A percentile compares a stretch with the other conserved stretches of the same genome.
phyloP scores from a whole-genome alignment of 1,140 invertebrate species.

The Battus philenor region DNA sequence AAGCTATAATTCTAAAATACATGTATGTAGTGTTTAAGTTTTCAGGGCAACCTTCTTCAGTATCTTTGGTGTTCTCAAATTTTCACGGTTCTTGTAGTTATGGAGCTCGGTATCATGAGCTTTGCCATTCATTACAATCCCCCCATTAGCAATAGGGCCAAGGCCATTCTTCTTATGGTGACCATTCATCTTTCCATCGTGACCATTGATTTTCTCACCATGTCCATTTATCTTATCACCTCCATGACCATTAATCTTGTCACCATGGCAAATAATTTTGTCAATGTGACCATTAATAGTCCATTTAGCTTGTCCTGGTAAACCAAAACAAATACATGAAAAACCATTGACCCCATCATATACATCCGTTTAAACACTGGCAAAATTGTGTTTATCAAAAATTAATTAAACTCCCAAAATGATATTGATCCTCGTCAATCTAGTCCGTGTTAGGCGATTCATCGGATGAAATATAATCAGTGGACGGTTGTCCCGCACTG shows the following conservation, averaged over 20 bases:
- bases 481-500: conserved; percentile 46
- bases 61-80: conserved; percentile 63
- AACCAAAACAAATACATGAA: conserved; percentile 43
- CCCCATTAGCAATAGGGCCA: conserved; percentile 5
- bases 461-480: conserved; percentile 43
- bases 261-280: conserved; percentile 20
- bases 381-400: conserved; percentile 53
- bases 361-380: conserved; percentile 42
- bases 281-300: conserved; percentile 38
- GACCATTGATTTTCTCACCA: conserved; percentile 34
- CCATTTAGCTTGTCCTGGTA: conserved; percentile 58
- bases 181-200: conserved; percentile 24
- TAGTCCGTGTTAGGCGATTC: conserved; percentile 43
- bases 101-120: conserved; percentile 27
- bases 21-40: conserved; percentile 42
- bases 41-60: conserved; percentile 62
- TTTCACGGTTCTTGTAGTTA: conserved; percentile 37
- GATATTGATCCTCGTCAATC: conserved; percentile 12
- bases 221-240: conserved; percentile 36
- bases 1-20: conserved; percentile 38
- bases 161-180: conserved; percentile 20
- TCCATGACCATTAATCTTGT: conserved; percentile 33
- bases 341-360: conserved; percentile 36
- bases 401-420: conserved; percentile 13
- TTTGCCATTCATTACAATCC: conserved; percentile 16